Evolutionary conservation across 2,797 vertebrate species (phyloP).

Genomic region (Cirrhinus mrigala): DNA sequence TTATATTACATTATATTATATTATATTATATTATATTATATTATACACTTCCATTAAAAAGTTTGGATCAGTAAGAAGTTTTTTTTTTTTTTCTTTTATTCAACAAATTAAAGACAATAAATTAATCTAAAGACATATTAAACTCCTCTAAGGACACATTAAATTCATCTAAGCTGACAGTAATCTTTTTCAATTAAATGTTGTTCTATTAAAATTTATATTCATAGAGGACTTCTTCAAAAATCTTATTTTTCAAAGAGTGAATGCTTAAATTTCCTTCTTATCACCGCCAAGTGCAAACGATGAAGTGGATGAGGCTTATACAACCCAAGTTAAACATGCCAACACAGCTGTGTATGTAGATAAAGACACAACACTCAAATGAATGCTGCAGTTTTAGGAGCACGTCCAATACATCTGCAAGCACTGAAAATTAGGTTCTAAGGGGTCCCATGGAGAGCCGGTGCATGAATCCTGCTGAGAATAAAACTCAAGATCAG

Average conservation of each 20-base stretch:
- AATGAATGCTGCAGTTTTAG: neutral
- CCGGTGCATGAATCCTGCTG: neutral
- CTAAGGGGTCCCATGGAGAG: constrained; percentile 19
- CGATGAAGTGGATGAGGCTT: neutral
- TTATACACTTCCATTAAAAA: neutral
- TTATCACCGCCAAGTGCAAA: neutral
- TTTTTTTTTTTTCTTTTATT: no score
- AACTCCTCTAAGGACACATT: no score
- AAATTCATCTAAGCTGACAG: neutral
- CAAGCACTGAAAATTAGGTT: neutral
- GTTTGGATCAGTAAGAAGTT: no score
- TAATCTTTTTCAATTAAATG: neutral
- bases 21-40: neutral
- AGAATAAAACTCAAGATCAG: neutral
- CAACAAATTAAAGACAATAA: neutral
- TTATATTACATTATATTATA: no score
- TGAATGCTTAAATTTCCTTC: neutral
- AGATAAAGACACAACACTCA: neutral
- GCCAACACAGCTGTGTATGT: constrained; percentile 3
- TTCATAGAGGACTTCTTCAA: neutral
- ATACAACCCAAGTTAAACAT: neutral
- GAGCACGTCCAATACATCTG: constrained; percentile 5
- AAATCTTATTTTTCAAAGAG: no score
- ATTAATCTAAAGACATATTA: no score
- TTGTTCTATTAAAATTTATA: neutral